Conservation (phyloP, 30 jellyfish, hydroid and myxozoan species). For the Turritopsis rubra region DNA sequence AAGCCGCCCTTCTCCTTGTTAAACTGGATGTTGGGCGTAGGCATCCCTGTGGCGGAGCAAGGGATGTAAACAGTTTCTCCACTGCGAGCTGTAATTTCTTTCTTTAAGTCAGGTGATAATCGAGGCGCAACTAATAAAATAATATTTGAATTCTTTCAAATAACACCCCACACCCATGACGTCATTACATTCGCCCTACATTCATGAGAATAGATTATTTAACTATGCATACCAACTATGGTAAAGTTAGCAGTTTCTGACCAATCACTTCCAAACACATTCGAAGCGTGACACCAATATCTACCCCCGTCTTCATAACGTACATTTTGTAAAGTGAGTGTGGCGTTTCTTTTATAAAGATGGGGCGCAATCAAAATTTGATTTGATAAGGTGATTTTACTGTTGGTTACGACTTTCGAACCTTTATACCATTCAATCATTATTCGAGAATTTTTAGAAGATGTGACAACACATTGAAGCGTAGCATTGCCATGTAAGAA, state of each 20-base stretch:
- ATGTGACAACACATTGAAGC: slow-evolving; percentile 80
- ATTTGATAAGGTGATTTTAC: slow-evolving; percentile 27
- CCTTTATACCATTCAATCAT: slow-evolving; percentile 67
- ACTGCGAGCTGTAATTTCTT: slow-evolving; percentile 57
- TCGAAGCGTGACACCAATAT: slow-evolving; percentile 78
- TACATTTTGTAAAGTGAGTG: slow-evolving; percentile 40
- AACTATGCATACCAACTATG: slow-evolving; percentile 56
- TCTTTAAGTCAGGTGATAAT: neutral
- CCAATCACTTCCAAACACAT: slow-evolving; percentile 83
- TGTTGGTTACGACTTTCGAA: slow-evolving; percentile 25
- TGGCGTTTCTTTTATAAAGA: slow-evolving; percentile 68
- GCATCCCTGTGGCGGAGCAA: slow-evolving; percentile 94
- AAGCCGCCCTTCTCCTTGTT: slow-evolving; percentile 44
- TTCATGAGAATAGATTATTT: neutral
- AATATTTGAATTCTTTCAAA: neutral
- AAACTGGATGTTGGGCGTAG: slow-evolving; percentile 61
- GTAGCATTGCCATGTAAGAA: slow-evolving; percentile 56
- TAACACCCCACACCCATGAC: neutral
- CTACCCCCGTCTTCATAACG: slow-evolving; percentile 66
- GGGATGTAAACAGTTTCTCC: slow-evolving; percentile 74
- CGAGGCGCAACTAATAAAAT: slow-evolving; percentile 27
- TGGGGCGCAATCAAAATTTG: slow-evolving; percentile 52
- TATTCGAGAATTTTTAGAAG: slow-evolving; percentile 45
- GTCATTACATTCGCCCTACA: neutral
- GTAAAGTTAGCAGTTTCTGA: slow-evolving; percentile 67